Conservation (phyloP, 2,888 invertebrate species). For the Mamestra brassicae region DNA sequence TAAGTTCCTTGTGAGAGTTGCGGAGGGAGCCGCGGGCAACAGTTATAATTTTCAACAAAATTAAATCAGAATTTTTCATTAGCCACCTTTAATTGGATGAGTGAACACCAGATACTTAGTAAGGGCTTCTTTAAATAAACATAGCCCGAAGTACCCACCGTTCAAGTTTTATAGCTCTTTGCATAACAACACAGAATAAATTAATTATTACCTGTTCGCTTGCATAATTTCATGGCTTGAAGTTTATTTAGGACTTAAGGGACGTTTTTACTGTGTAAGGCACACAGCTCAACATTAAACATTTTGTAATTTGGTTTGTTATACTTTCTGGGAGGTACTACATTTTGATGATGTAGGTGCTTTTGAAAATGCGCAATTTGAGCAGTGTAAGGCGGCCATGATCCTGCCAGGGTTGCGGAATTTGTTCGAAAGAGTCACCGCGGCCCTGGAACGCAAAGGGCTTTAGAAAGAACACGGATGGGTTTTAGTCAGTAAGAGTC, state of each 20-base stretch:
- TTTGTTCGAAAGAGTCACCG: too few species aligned
- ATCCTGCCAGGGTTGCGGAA: too few species aligned
- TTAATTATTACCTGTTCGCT: slow-evolving; percentile 79
- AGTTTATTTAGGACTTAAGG: slow-evolving; percentile 76
- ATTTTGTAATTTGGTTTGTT: slow-evolving; percentile 50
- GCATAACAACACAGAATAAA: slow-evolving; percentile 78
- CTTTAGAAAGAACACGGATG: too few species aligned
- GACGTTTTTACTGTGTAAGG: slow-evolving; percentile 63
- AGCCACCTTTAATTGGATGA: slow-evolving; percentile 2
- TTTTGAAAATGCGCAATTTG: not conserved
- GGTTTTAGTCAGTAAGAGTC: too few species aligned
- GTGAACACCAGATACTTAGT: slow-evolving; percentile 39
- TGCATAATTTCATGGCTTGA: slow-evolving; percentile 72
- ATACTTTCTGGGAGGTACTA: slow-evolving; percentile 9
- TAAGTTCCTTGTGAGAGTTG: too few species aligned
- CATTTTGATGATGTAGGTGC: slow-evolving; percentile 15
- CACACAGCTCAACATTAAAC: slow-evolving; percentile 41
- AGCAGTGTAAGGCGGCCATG: not conserved
- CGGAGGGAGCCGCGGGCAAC: too few species aligned
- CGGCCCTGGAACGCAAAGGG: too few species aligned
- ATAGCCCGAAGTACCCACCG: slow-evolving; percentile 55
- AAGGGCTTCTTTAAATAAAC: slow-evolving; percentile 73
- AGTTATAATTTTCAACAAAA: not conserved
- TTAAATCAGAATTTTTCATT: not conserved
- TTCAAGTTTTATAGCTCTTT: slow-evolving; percentile 71